Evolutionary conservation across 2,888 invertebrate genomes (phyloP).

Genomic region (Amphimallon solstitiale): DNA sequence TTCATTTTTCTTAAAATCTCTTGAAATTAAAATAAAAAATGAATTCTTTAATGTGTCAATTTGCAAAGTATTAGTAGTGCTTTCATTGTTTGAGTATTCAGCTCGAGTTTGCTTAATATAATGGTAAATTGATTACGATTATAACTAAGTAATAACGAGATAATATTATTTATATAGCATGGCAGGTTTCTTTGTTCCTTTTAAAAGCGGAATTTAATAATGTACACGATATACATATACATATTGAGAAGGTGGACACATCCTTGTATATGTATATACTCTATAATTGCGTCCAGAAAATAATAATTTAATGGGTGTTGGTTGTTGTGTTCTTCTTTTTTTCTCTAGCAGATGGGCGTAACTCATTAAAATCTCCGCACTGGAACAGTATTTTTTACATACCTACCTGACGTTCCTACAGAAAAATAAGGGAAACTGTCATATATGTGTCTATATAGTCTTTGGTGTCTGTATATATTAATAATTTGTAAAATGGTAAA

Average conservation of each 20-base stretch:
- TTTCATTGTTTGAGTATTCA: too few relatives aligned
- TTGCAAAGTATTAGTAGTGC: too few relatives aligned
- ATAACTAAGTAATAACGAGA: too few relatives aligned
- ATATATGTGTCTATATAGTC: neutral
- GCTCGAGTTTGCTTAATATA: too few relatives aligned
- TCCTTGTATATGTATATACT: neutral
- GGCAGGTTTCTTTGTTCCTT: neutral
- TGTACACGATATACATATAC: constrained; percentile 26
- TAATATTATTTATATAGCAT: too few relatives aligned
- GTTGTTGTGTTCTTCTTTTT: constrained; percentile 39
- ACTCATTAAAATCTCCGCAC: constrained; percentile 44
- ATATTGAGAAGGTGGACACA: constrained; percentile 26
- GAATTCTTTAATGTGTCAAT: too few relatives aligned
- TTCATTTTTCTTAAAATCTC: too few relatives aligned
- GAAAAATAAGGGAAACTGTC: constrained; percentile 10
- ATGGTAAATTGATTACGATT: too few relatives aligned
- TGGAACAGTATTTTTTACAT: constrained; percentile 23
- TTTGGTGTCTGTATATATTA: too few relatives aligned
- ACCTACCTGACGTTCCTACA: constrained; percentile 1
- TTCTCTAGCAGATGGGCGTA: constrained; percentile 44
- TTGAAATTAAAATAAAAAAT: too few relatives aligned
- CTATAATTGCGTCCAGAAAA: constrained; percentile 40
- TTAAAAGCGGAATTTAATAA: constrained; percentile 21
- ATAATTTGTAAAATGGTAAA: too few relatives aligned
- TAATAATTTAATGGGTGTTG: constrained; percentile 40